Percentiles rank a stretch among this genome's conserved stretches.
phyloP scores from a whole-genome alignment of 92 coral and sea anemone genomes.

The Pocillopora meandrina region DNA sequence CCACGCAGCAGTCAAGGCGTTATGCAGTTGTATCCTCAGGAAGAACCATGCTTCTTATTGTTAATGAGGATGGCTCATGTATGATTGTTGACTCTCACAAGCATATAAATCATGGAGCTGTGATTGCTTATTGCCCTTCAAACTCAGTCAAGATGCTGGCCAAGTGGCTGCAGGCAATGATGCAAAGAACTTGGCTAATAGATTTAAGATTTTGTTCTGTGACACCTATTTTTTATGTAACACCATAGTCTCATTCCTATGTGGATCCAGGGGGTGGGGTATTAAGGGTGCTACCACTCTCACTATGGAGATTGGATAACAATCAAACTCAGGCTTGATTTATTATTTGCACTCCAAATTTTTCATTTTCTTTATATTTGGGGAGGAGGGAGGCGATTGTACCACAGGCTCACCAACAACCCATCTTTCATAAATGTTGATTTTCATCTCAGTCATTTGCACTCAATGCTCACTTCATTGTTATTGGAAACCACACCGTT shows the following conservation, averaged over 20 bases:
- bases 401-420: no score
- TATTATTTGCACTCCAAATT: no score
- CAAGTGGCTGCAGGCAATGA: constrained; percentile 8
- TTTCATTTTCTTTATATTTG: no score
- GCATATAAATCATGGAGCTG: constrained; percentile 39
- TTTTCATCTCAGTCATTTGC: no score
- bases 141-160: constrained; percentile 13
- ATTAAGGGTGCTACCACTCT: no score
- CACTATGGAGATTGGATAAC: no score
- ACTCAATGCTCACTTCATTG: no score
- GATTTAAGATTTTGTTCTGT: neutral
- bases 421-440: no score
- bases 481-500: no score
- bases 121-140: constrained; percentile 40
- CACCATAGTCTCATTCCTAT: neutral
- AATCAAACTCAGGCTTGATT: no score
- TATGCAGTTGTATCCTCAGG: constrained; percentile 32
- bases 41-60: constrained; percentile 34
- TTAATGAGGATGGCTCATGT: constrained; percentile 28
- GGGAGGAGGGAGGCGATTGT: no score
- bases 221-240: neutral
- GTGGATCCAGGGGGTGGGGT: no score
- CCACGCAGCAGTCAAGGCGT: constrained; percentile 1
- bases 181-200: neutral
- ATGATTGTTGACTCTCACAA: constrained; percentile 50